These are phyloP conservation scores for Psilopsiagon aymara DNA, from an alignment of 2,113 vertebrate species.

Conservation along the genomic window DNA sequence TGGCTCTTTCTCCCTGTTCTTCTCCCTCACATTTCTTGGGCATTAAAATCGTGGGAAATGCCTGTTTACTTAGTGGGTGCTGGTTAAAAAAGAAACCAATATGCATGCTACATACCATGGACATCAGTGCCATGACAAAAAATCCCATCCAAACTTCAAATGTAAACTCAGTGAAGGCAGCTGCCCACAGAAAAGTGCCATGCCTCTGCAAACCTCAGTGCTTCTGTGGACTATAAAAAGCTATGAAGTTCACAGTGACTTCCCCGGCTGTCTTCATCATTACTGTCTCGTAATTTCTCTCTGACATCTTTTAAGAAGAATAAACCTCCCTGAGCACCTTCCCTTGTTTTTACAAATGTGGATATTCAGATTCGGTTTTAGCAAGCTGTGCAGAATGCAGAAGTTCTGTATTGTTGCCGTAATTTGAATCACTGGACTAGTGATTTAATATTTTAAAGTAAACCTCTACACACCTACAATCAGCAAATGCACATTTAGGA, in stretches of 20 bases:
- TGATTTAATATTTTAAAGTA: constrained; percentile 37
- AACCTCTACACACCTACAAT: constrained; percentile 35
- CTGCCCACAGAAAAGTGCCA: neutral
- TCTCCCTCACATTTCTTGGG: neutral
- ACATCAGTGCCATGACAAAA: neutral
- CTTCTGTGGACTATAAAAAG: neutral
- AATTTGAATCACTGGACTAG: constrained; percentile 2
- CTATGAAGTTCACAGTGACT: neutral
- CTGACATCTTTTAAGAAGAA: neutral
- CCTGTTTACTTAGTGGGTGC: neutral
- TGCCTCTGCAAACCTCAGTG: rapidly evolving
- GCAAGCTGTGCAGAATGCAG: neutral
- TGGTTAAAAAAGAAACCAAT: neutral
- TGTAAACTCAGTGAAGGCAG: neutral
- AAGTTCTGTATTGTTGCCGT: neutral
- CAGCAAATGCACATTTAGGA: constrained; percentile 33
- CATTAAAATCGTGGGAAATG: neutral
- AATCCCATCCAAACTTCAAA: neutral
- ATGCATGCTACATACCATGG: neutral
- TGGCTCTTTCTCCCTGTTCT: neutral
- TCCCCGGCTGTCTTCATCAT: neutral
- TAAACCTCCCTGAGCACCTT: neutral
- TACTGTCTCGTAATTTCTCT: neutral
- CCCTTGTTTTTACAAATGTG: constrained; percentile 4
- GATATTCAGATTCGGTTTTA: constrained; percentile 1